These are phyloP conservation scores for Caenorhabditis uteleia DNA, from an alignment of 2,888 invertebrate species.

Conservation along the genomic window DNA sequence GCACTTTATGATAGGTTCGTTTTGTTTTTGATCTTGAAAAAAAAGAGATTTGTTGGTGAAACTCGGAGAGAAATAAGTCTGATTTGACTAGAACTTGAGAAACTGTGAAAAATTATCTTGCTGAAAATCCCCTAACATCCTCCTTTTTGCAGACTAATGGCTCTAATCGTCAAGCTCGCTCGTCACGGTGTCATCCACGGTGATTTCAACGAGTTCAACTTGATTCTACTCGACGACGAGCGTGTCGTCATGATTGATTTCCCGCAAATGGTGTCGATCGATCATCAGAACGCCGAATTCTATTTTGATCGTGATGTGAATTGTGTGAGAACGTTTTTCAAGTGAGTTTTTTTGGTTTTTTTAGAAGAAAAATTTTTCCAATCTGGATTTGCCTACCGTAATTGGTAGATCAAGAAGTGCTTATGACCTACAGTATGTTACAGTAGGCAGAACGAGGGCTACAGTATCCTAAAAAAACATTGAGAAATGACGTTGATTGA, in stretches of 20 bases:
- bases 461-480: too few species aligned
- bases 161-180: conserved; percentile 85
- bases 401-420: too few species aligned
- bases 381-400: too few species aligned
- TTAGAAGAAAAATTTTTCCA: too few species aligned
- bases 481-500: too few species aligned
- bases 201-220: conserved; percentile 98
- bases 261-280: conserved; percentile 97
- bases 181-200: conserved; percentile 96
- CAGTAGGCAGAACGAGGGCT: too few species aligned
- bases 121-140: too few species aligned
- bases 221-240: conserved; percentile 79
- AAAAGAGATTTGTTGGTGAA: not conserved
- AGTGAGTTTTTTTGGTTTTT: conserved; percentile 20
- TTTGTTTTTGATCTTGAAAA: not conserved
- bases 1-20: conserved; percentile 82
- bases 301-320: conserved; percentile 94
- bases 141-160: conserved; percentile 79
- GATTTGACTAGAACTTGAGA: not conserved
- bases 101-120: too few species aligned
- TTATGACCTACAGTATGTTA: too few species aligned
- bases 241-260: conserved; percentile 91
- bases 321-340: conserved; percentile 79
- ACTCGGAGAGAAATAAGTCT: too few species aligned
- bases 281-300: conserved; percentile 86